These are phyloP conservation scores for Microcaecilia unicolor DNA, from an alignment of 2,797 vertebrate genomes.

Conservation along the genomic window DNA sequence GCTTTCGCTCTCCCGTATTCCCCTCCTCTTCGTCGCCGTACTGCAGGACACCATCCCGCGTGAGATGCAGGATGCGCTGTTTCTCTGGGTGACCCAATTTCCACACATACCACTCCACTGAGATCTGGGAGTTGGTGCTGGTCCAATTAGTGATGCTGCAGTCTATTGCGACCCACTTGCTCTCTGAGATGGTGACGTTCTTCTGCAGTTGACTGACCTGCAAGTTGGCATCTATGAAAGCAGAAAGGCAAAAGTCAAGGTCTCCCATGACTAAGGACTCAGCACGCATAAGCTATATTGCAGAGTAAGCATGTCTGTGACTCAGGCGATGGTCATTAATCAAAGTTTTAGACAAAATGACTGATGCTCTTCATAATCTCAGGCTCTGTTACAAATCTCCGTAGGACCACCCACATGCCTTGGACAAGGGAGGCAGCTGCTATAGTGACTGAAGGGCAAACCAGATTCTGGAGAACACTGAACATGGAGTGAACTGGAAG, in stretches of 20 bases:
- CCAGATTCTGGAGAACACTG: too few relatives aligned
- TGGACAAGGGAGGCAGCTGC: too few relatives aligned
- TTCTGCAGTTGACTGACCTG: slow-evolving; percentile 52
- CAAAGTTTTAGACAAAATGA: too few relatives aligned
- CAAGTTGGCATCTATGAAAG: slow-evolving; percentile 49
- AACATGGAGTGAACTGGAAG: too few relatives aligned
- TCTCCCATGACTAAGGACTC: too few relatives aligned
- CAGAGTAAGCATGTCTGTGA: too few relatives aligned
- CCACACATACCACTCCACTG: slow-evolving; percentile 56
- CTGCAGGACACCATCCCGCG: slow-evolving; percentile 40
- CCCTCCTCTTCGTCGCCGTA: slow-evolving; percentile 30
- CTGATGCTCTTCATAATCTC: too few relatives aligned
- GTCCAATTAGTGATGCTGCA: slow-evolving; percentile 55
- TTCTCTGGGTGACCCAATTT: slow-evolving; percentile 42
- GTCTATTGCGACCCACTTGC: slow-evolving; percentile 50
- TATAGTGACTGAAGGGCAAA: too few relatives aligned
- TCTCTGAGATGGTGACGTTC: slow-evolving; percentile 55
- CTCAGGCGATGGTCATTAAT: too few relatives aligned
- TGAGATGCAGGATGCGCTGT: slow-evolving; percentile 38
- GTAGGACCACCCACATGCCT: too few relatives aligned
- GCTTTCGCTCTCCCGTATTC: not conserved
- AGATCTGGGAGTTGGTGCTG: slow-evolving; percentile 44
- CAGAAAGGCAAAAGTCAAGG: not conserved
- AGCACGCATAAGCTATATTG: too few relatives aligned
- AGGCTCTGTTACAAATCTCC: too few relatives aligned